phyloP scores from a whole-genome alignment of 2,888 invertebrate genomes.

The Drosophila mimetica region DNA sequence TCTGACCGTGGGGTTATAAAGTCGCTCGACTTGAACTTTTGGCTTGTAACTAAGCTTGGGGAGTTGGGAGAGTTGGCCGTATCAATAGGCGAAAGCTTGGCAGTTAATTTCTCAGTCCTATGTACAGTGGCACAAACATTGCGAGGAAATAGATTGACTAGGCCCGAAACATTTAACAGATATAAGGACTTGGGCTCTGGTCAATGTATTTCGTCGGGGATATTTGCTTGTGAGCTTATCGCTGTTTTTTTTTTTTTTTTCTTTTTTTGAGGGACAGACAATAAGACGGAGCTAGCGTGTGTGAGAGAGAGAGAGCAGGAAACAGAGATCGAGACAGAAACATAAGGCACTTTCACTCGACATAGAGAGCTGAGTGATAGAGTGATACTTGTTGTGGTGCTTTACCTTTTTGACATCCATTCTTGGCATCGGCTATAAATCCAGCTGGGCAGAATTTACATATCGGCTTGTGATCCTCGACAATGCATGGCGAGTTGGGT shows the following conservation, averaged over 20 bases:
- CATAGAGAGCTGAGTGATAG: constrained; percentile 69
- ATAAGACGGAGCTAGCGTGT: constrained; percentile 69
- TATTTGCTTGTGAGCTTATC: constrained; percentile 27
- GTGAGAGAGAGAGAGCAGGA: constrained; percentile 58
- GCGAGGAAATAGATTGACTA: constrained; percentile 55
- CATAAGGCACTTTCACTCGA: constrained; percentile 65
- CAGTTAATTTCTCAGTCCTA: constrained; percentile 65
- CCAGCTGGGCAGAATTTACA: constrained; percentile 98
- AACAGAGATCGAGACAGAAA: constrained; percentile 63
- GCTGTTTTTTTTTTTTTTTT: constrained; percentile 5
- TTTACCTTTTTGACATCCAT: constrained; percentile 98
- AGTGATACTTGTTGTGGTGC: constrained; percentile 80
- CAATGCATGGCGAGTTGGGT: constrained; percentile 94
- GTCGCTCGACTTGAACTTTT: constrained; percentile 25
- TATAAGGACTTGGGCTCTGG: constrained; percentile 18
- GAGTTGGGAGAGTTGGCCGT: constrained; percentile 38
- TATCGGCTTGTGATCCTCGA: constrained; percentile 96
- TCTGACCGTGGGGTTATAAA: constrained; percentile 26
- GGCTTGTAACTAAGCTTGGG: constrained; percentile 54
- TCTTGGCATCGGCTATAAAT: constrained; percentile 95
- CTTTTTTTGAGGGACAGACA: constrained; percentile 61
- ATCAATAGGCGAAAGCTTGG: constrained; percentile 47
- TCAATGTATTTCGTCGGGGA: constrained; percentile 53
- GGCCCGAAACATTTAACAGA: constrained; percentile 17
- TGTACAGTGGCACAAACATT: constrained; percentile 61